A percentile compares a stretch with the other conserved stretches of the same genome.
Conservation (phyloP, 1,140 invertebrate species). For the Caenorhabditis inopinata region DNA sequence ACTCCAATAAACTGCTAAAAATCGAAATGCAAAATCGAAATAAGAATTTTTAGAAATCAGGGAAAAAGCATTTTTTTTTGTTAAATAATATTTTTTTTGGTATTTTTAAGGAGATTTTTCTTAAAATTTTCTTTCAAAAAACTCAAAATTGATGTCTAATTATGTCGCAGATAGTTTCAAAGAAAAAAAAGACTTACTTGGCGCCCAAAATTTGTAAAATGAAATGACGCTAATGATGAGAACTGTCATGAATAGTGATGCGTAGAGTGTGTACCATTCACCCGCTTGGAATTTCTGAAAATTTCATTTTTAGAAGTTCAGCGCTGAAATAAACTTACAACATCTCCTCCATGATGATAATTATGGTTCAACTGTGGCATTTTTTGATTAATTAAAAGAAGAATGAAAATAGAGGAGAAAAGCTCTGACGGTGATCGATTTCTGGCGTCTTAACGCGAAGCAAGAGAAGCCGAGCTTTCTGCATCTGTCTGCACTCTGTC, state of each 20-base stretch:
- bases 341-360: neutral
- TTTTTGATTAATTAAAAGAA: neutral
- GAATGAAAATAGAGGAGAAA: neutral
- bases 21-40: too few species aligned
- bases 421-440: neutral
- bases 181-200: neutral
- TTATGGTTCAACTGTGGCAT: neutral
- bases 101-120: too few species aligned
- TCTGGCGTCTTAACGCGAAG: neutral
- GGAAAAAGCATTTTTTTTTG: too few species aligned
- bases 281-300: constrained; percentile 28
- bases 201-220: neutral
- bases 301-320: too few species aligned
- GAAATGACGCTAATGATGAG: neutral
- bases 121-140: too few species aligned
- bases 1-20: too few species aligned
- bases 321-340: neutral
- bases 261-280: constrained; percentile 27
- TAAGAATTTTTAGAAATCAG: too few species aligned
- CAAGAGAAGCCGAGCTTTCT: neutral
- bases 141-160: too few species aligned
- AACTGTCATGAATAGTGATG: constrained; percentile 24
- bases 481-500: too few species aligned
- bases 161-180: too few species aligned
- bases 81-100: too few species aligned